Evolutionary conservation across 1,140 invertebrate genomes (phyloP), one percentile per base, ranked within the genome.

Genomic region (Laupala kohalensis): DNA sequence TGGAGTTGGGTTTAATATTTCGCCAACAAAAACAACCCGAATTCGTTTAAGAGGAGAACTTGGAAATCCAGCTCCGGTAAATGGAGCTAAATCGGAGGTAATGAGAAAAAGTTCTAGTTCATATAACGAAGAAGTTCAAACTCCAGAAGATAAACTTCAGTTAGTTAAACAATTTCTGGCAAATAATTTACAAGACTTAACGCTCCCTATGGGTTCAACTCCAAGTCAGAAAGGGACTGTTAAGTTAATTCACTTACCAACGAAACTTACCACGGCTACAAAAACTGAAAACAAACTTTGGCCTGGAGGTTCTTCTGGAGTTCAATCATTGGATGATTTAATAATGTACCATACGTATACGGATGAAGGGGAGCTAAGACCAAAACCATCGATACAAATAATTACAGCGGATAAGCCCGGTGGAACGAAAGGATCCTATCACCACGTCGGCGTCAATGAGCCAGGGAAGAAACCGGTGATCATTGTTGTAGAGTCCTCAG

Each of bases 341-440:
- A 72, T 72, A 2, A 28, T 72, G 23, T 72, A 72, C 30, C 71
- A 72, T 29, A 72, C 71, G 5, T 72, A 72, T 23, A 72, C 71
- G 23, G 25, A 66, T 13, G 64, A 19, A 0, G 4, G 9, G 37
- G 37, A 53, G 9, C 9, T 53, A 9, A 9, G 37, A 9, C 37
- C 37, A 19, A 9, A 19, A 9, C 37, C 37, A 19, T 19, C 37
- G n/a, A n/a, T n/a, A n/a, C n/a, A n/a, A n/a, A n/a, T n/a, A n/a
- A n/a, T n/a, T n/a, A n/a, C n/a, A n/a, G n/a, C n/a, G n/a, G n/a
- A n/a, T n/a, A n/a, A n/a, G n/a, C n/a, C n/a, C n/a, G 37, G 37
- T 19, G 37, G 1, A 19, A 19, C 37, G 37, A 53, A 53, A 19
- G 37, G 37, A 2, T 9, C 9, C 1, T 53, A 53, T 19, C 9